Evolutionary conservation across 1,140 invertebrate species (phyloP), one percentile per base, ranked within the genome.

Genomic region (Nebria ingens): DNA sequence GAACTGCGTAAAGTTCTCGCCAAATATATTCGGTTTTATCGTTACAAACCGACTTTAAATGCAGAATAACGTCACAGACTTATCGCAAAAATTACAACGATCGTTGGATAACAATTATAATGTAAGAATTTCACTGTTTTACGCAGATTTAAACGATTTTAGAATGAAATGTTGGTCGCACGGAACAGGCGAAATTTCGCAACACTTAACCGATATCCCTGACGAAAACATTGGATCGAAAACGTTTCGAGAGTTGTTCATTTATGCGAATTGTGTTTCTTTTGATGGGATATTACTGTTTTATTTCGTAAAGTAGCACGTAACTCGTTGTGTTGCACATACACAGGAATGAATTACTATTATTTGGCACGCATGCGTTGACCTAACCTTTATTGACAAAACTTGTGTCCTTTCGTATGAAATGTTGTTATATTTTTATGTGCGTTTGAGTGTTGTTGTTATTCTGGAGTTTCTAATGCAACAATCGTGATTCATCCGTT

Each of bases 21-120:
- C 57, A 69, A 66, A 56, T 68, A 68, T 64, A 66, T 68, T 64
- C 68, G 68, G 63, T 69, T 69, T 69, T 68, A 64, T 64, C 67
- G 67, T 58, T 68, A 67, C 65, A 69, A 65, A 66, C 64, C 63
- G 63, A 66, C 61, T 67, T 68, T 71, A 71, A 68, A 79, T 79
- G 77, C 76, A 79, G 76, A 77, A 73, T 74, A 72, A 76, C 73
- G 76, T 76, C 71, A 76, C 72, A 68, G 78, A 82, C 72, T 73
- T 82, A 69, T 79, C 79, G 63, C 74, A 78, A 67, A 79, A 74
- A 75, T 78, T 82, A 73, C 76, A 80, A 67, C 74, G 79, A 76
- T 77, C 81, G 62, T 72, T 83, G 66, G 80, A 82, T 74, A 76
- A 74, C 70, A 78, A 82, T 71, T 81, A 83, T 71, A 81, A 82